Conservation (phyloP, 2,113 vertebrate genomes). For the Rhea pennata region DNA sequence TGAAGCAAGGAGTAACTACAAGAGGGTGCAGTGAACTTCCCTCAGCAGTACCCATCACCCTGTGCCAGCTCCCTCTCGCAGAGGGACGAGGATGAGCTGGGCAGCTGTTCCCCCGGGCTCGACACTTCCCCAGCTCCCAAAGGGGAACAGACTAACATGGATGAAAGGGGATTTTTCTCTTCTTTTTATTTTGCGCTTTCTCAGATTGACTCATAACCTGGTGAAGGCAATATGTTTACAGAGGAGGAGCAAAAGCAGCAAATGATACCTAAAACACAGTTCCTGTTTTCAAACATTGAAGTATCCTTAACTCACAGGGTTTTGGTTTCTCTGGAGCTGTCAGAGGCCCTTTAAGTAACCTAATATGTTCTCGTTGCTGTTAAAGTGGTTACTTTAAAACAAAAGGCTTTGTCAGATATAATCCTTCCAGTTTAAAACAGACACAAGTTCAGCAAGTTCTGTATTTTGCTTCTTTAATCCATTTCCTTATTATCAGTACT, state of each 20-base stretch:
- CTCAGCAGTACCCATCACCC: not conserved
- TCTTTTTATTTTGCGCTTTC: not conserved
- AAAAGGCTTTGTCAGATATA: conserved; percentile 58
- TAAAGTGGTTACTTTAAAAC: conserved; percentile 61
- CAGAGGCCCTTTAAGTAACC: conserved; percentile 63
- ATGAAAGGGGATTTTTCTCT: not conserved
- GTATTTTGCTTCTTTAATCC: conserved; percentile 69
- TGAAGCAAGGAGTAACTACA: not conserved
- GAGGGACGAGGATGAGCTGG: not conserved
- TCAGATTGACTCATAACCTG: not conserved
- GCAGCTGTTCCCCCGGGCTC: fast-evolving
- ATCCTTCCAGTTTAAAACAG: conserved; percentile 66
- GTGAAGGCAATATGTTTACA: not conserved
- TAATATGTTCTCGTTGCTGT: conserved; percentile 55
- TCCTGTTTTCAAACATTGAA: not conserved
- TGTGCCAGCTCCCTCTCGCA: not conserved
- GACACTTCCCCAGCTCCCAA: fast-evolving
- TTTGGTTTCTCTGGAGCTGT: conserved; percentile 33
- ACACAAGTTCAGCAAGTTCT: conserved; percentile 69
- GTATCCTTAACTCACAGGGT: not conserved
- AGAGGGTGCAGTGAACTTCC: not conserved
- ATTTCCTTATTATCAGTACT: conserved; percentile 69
- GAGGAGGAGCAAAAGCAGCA: not conserved
- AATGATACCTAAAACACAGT: not conserved
- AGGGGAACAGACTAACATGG: not conserved